Evolutionary conservation across 2,797 vertebrate genomes (phyloP), one percentile per base, ranked within the genome.

Genomic region (Spondyliosoma cantharus): DNA sequence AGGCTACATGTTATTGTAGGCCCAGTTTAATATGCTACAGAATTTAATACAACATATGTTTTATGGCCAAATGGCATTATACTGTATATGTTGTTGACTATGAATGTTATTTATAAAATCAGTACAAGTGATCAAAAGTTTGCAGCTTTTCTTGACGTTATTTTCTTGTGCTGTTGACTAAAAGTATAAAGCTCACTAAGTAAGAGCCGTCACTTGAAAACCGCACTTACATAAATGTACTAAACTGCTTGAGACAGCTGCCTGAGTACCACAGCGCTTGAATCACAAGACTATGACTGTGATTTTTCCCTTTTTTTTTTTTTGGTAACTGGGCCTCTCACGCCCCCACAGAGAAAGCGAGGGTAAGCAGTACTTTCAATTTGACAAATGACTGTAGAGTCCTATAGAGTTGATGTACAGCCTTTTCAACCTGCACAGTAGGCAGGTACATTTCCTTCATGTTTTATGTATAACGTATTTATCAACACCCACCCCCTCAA

Each of bases 381-480:
- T 50, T 91, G 89, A 90, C 77, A 86, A 90, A 93, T 84, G 83
- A 86, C 60, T 54, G 3, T 60, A 53, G 65, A 68, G 83, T 76
- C 79, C 54, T 81, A 37, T 37, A 6, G 68, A 74, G 73, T 78
- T 87, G 79, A 85, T 76, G 62, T 70, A 66, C 49, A 61, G 65
- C 73, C 69, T 72, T 74, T 83, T 83, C 79, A 81, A 69, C 63
- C 69, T 75, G 80, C 80, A 78, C 87, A 83, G 80, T 45, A 80
- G 71, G 86, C 76, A 85, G 71, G 71, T 84, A 69, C 82, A 78
- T 77, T 70, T 63, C 78, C 74, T 82, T 91, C 85, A 91, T 93
- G 88, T 91, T 90, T 92, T 90, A 92, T 91, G 80, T 76, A 92
- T 90, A 59, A 54, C 14, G 20, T 89, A 87, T 93, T 88, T 87